Conservation (phyloP, 1,140 invertebrate species). For the Bombus haemorrhoidalis region DNA sequence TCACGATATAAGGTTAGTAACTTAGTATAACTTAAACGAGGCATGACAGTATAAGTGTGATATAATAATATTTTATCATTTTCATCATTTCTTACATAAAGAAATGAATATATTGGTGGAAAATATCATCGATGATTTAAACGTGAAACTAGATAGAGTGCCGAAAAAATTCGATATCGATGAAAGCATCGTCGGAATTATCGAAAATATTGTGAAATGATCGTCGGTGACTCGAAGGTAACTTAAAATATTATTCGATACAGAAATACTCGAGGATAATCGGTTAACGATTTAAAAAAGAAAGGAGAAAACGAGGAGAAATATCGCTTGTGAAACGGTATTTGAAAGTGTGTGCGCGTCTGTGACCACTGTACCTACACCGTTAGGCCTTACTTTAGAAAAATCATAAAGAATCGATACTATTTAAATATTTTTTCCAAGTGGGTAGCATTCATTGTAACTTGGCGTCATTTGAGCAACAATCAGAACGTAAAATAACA, state of each 20-base stretch:
- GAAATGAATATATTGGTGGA: no score
- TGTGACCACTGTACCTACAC: constrained; percentile 31
- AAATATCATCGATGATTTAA: no score
- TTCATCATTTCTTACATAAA: no score
- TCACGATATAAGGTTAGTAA: no score
- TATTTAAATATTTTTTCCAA: constrained; percentile 25
- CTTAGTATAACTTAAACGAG: no score
- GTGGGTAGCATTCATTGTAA: background rate
- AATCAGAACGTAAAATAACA: constrained; percentile 17
- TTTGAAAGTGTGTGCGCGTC: background rate
- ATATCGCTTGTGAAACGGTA: background rate
- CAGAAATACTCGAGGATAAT: background rate
- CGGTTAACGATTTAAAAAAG: background rate
- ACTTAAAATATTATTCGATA: background rate
- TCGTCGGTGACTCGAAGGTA: background rate
- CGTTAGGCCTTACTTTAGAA: constrained; percentile 26
- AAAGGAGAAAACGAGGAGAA: background rate
- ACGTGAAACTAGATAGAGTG: no score
- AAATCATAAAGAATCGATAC: constrained; percentile 17
- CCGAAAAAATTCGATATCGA: no score
- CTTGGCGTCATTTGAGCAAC: constrained; percentile 22
- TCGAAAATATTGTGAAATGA: background rate
- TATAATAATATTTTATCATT: no score
- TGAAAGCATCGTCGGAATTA: background rate
- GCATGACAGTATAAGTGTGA: no score